Percentiles rank a stretch among this genome's conserved stretches.
These are phyloP conservation scores for Syndactyla subalaris DNA, from an alignment of 2,797 vertebrate genomes.

Conservation along the genomic window DNA sequence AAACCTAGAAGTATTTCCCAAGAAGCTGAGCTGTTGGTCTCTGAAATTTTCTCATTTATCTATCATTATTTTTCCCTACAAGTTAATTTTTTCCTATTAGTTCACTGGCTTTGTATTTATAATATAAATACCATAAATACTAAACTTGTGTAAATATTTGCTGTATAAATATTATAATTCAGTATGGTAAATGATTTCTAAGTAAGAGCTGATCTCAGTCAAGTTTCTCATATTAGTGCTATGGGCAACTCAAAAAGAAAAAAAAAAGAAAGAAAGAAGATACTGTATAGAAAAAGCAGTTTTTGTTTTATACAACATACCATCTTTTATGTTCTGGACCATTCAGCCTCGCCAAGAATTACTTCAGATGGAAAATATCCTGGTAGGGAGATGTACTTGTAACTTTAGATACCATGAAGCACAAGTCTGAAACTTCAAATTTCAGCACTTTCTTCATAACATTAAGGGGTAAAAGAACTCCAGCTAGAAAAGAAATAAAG, in stretches of 20 bases:
- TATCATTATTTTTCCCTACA: not conserved
- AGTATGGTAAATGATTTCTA: not conserved
- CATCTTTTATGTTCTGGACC: constrained; percentile 47
- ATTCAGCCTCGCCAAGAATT: constrained; percentile 37
- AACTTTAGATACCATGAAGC: constrained; percentile 27
- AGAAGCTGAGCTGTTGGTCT: not conserved
- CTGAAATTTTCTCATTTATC: not conserved
- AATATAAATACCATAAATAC: not conserved
- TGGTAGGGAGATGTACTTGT: not conserved
- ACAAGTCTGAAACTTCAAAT: constrained; percentile 25
- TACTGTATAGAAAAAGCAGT: not conserved
- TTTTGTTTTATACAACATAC: constrained; percentile 8
- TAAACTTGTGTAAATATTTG: not conserved
- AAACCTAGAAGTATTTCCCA: not conserved
- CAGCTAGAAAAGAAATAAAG: constrained; percentile 24
- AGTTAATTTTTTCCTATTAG: not conserved
- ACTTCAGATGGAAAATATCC: constrained; percentile 71
- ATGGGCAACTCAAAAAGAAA: not conserved
- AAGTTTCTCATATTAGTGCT: not conserved
- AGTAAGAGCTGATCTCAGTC: not conserved
- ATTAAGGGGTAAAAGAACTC: not conserved
- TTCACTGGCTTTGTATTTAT: not conserved
- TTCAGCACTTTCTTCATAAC: constrained; percentile 42
- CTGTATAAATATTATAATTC: not conserved
- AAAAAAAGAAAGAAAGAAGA: not conserved